Base-by-base conservation (phyloP, 1,140 invertebrate genomes). In the Amphibalanus amphitrite region DNA sequence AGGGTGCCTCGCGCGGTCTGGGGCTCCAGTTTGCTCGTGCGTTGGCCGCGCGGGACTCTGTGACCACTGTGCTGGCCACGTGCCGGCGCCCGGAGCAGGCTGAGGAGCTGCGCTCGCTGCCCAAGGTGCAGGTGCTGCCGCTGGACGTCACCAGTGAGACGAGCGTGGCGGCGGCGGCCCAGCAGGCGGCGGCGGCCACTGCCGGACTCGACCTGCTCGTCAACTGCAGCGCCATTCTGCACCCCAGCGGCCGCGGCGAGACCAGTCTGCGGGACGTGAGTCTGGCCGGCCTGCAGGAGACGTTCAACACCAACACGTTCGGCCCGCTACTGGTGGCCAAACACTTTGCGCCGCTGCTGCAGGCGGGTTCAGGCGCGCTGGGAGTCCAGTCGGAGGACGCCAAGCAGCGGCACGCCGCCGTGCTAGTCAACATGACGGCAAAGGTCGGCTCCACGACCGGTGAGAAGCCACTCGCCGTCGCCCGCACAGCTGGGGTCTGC, bases 361-460 rank as follows among this genome's bases (percentile, higher is more conserved):
- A 70, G 68, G 77, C 76, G 69, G 78, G 79, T 3, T 29, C 64
- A n/a, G 79, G 79, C 15, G 69, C 67, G 8, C 67, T 80, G 72
- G 79, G 79, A 25, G 69, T 69, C 6, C 74, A 75, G 68, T 59
- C 72, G 25, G 17, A 70, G 26, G 77, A 78, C 29, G 47, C 70
- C 26, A 78, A 78, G 69, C 77, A 79, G 72, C 17, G 71, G 29
- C 79, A 80, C 72, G 26, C 74, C 10, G 76, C 75, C 69, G 72
- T 80, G 29, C 67, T 80, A 15, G 79, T 78, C 0, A 80, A 80
- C 70, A 78, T 80, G 70, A 78, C 79, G 4, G 79, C 79, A 29
- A 80, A 79, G 75, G 79, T 79, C 38, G 78, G 78, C 17, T 80
- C 79, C n/a, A 79, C 79, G 30, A 75, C 75, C 29, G 79, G 79